Percentiles rank a stretch among this genome's conserved stretches.
phyloP scores from a whole-genome alignment of 2,113 vertebrate genomes.

The Atlantisia rogersi region DNA sequence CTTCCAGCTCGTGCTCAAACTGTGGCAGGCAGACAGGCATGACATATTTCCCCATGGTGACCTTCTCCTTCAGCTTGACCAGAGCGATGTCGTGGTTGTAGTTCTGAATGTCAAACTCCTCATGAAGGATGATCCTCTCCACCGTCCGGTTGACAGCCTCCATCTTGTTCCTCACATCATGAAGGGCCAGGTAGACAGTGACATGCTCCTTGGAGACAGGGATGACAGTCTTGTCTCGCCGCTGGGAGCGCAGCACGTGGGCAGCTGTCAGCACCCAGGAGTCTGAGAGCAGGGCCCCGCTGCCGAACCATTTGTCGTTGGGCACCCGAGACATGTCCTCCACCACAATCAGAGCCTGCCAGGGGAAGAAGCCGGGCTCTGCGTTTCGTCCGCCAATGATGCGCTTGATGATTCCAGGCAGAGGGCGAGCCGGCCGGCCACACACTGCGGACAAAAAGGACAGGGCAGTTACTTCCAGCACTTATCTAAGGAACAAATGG shows the following conservation, averaged over 20 bases:
- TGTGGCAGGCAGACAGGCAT: conserved; percentile 86
- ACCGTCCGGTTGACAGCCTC: conserved; percentile 80
- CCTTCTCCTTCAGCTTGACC: conserved; percentile 83
- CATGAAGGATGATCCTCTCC: conserved; percentile 86
- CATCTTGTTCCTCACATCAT: conserved; percentile 79
- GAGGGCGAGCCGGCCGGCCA: conserved; percentile 78
- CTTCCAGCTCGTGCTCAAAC: conserved; percentile 58
- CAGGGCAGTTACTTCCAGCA: neutral
- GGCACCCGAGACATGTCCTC: conserved; percentile 91
- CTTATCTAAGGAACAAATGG: neutral
- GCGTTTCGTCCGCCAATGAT: conserved; percentile 89
- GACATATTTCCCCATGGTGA: conserved; percentile 76
- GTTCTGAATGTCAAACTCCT: conserved; percentile 88
- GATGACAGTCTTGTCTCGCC: conserved; percentile 85
- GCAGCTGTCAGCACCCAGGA: conserved; percentile 93
- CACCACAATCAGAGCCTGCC: conserved; percentile 93
- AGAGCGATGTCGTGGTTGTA: conserved; percentile 95
- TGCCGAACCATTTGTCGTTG: conserved; percentile 92
- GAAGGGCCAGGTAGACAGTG: conserved; percentile 87
- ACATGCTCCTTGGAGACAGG: conserved; percentile 87
- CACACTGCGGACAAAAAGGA: conserved; percentile 74
- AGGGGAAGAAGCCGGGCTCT: conserved; percentile 89
- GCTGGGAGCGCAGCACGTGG: conserved; percentile 89
- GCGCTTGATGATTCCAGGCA: conserved; percentile 86
- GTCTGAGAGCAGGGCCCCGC: conserved; percentile 89